Base-by-base conservation (phyloP, 2,797 vertebrate genomes). In the Clarias laeviceps region DNA sequence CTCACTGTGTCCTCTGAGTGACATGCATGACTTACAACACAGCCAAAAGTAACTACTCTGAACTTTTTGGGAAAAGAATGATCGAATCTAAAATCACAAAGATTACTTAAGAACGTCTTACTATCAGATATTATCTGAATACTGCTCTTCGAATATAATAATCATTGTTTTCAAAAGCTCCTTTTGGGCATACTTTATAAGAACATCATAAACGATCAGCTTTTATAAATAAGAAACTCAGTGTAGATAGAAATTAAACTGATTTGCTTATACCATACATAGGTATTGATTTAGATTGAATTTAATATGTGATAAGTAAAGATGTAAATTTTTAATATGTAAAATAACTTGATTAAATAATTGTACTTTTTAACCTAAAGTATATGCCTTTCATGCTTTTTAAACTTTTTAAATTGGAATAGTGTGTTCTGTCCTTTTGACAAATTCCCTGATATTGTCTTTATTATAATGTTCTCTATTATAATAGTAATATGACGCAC, bases 11-110 rank as follows among this genome's bases (percentile, higher is more conserved):
- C 78, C 37, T 9, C 7, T 27, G 59, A 45, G 59, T 45, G 78
- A 50, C 78, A 80, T 18, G 5, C 78, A 80, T n/a, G 37, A 61
- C 27, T 65, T 65, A 80, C 9, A 37, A 27, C 61, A 45, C 78
- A 64, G 45, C 61, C 77, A 27, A 80, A 80, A 80, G 59, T 45
- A 45, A 45, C 37, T 29, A 45, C 34, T 27, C 24, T 3, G 5
- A 64, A 40, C 20, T 24, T 77, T 24, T 54, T 15, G 18, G 34
- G 40, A 40, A 5, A 22, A 61, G 12, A 62, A 8, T n/a, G 32
- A 40, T n/a, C n/a, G 5, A 27, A 17, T 27, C 32, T 2, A 59
- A 78, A 22, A 61, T n/a, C 20, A n/a, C 12, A 45, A 9, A 12
- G 8, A 45, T 45, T 61, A 34, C 2, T 78, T 34, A 22, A 22